Conservation (phyloP, 1,140 invertebrate genomes). For the Calephelis virginiensis region DNA sequence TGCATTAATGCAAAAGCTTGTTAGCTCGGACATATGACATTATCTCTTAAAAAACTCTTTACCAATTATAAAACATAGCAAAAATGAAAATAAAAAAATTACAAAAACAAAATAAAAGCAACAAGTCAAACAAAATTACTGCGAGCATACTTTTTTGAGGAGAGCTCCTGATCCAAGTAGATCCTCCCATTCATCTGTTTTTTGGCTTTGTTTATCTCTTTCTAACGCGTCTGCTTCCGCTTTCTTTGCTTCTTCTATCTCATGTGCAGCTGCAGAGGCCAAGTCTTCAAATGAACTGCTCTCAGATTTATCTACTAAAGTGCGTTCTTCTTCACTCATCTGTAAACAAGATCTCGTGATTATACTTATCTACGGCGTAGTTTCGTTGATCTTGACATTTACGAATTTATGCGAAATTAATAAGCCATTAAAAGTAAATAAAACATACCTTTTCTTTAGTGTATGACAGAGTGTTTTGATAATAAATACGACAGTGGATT, state of each 20-base stretch:
- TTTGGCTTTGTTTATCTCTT: constrained; percentile 47
- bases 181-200: constrained; percentile 68
- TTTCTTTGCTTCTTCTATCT: constrained; percentile 67
- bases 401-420: constrained; percentile 9
- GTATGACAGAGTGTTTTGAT: constrained; percentile 23
- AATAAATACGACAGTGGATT: constrained; percentile 34
- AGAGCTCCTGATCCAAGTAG: constrained; percentile 69
- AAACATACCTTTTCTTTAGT: constrained; percentile 10
- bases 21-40: too few relatives aligned
- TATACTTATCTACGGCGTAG: constrained; percentile 34
- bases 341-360: constrained; percentile 53
- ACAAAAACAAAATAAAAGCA: too few relatives aligned
- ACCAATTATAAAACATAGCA: too few relatives aligned
- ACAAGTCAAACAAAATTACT: constrained; percentile 2
- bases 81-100: too few relatives aligned
- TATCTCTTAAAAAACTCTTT: too few relatives aligned
- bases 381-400: constrained; percentile 23
- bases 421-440: constrained; percentile 9
- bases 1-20: too few relatives aligned
- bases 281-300: constrained; percentile 77
- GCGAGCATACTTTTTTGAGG: constrained; percentile 60
- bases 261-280: constrained; percentile 64
- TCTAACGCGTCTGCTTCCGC: constrained; percentile 57
- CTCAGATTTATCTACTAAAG: constrained; percentile 70
- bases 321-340: constrained; percentile 72